Evolutionary conservation across 2,113 vertebrate genomes (phyloP), one percentile per base, ranked within the genome.

Genomic region (Megaptera novaeangliae): DNA sequence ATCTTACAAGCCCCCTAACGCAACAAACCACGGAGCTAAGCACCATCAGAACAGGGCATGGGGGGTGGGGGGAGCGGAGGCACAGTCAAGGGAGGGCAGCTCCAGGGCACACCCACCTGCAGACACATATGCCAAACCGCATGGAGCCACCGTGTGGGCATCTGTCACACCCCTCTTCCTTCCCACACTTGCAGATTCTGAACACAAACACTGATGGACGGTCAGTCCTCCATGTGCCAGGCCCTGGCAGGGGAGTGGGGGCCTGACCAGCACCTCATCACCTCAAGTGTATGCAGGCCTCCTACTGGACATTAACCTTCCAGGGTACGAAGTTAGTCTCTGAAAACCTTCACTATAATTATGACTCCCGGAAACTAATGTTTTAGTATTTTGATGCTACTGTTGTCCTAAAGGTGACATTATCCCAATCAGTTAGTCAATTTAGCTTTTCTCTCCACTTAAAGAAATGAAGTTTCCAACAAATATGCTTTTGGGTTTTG

Each of bases 391-490:
- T 1, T 9, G 46, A n/a, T 11, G n/a, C 59, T 55, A 12, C n/a
- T 11, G 23, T 1, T 41, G 8, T 52, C 66, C 57, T 44, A 29
- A 64, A 69, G 17, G 31, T 5, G 46, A 8, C 8, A 63, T 44
- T 21, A 46, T 34, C 64, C 72, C 41, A 36, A 44, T 13, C 12
- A 0, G 31, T 29, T 80, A 4, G 29, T 5, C 29, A 21, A 13
- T 8, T 46, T 21, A 36, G 18, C 64, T 74, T 86, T 90, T 55
- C 61, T 75, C 36, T 23, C 31, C 46, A 55, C 34, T 41, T 29
- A n/a, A 63, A 93, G 44, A 71, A 39, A 44, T 20, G 41, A 77
- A 39, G n/a, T 52, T 95, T 57, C 91, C 68, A 52, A 72, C 66
- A 64, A 84, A 78, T 10, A 17, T 1, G 34, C 8, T 25, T 81